phyloP scores from a whole-genome alignment of 2,888 invertebrate genomes.

The Globia sparganii region DNA sequence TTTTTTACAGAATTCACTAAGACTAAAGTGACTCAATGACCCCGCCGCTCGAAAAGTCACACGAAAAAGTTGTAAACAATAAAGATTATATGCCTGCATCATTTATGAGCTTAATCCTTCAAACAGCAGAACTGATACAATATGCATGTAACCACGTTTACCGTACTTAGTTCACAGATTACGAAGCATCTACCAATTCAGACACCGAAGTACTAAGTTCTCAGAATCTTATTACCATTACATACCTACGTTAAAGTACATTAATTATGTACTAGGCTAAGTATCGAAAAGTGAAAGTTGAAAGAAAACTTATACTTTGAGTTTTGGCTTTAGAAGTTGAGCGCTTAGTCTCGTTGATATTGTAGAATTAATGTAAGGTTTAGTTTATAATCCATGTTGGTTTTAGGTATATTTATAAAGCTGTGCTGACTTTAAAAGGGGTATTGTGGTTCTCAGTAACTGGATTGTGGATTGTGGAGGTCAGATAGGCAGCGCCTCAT shows the following conservation, averaged over 20 bases:
- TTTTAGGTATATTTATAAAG: neutral
- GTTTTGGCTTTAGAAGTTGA: conserved; percentile 41
- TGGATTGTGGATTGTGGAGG: too few species aligned
- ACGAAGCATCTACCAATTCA: conserved; percentile 23
- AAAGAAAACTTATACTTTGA: conserved; percentile 27
- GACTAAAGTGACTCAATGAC: neutral
- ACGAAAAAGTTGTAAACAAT: conserved; percentile 29
- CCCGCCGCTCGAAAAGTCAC: neutral
- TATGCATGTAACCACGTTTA: conserved; percentile 57
- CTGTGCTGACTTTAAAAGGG: neutral
- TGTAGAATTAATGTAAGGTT: neutral
- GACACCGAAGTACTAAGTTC: conserved; percentile 45
- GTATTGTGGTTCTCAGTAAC: neutral
- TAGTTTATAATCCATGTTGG: neutral
- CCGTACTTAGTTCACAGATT: conserved; percentile 34
- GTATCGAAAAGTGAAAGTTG: conserved; percentile 41
- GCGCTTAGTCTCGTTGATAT: conserved; percentile 25
- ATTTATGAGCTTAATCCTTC: conserved; percentile 31
- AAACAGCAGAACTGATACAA: conserved; percentile 51
- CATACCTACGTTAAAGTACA: conserved; percentile 40
- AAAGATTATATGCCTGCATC: conserved; percentile 41
- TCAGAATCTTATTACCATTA: conserved; percentile 36
- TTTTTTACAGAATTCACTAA: neutral
- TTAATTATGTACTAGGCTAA: conserved; percentile 53
- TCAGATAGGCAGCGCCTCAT: too few species aligned